Conservation (phyloP, 2,113 vertebrate genomes). For the Camelus dromedarius region DNA sequence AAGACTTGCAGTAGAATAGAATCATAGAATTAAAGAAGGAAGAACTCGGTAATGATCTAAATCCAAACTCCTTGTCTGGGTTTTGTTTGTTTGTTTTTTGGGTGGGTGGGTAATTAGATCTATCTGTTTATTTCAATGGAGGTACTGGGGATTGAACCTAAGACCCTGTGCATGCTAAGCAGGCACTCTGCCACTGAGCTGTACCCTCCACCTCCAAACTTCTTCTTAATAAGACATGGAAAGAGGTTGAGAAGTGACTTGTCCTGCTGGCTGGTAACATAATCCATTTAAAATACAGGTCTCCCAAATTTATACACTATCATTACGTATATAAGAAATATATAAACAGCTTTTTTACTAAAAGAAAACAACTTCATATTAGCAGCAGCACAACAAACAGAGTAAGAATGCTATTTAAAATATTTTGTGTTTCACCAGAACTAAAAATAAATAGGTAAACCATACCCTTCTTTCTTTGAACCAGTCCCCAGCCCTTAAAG, state of each 20-base stretch:
- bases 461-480: neutral
- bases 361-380: constrained; percentile 26
- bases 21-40: constrained; percentile 11
- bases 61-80: neutral
- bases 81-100: too few species aligned
- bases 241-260: neutral
- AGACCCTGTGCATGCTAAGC: too few species aligned
- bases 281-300: constrained; percentile 13
- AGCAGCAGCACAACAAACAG: neutral
- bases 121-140: too few species aligned
- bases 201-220: too few species aligned
- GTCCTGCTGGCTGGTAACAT: neutral
- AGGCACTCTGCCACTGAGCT: too few species aligned
- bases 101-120: too few species aligned
- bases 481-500: constrained; percentile 1
- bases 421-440: neutral
- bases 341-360: neutral
- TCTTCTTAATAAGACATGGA: neutral
- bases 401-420: constrained; percentile 16
- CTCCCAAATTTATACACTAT: neutral
- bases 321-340: neutral
- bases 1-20: neutral
- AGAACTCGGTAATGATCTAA: neutral
- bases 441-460: neutral
- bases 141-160: too few species aligned